phyloP scores from a whole-genome alignment of 2,797 vertebrate genomes.

The Enoplosus armatus region DNA sequence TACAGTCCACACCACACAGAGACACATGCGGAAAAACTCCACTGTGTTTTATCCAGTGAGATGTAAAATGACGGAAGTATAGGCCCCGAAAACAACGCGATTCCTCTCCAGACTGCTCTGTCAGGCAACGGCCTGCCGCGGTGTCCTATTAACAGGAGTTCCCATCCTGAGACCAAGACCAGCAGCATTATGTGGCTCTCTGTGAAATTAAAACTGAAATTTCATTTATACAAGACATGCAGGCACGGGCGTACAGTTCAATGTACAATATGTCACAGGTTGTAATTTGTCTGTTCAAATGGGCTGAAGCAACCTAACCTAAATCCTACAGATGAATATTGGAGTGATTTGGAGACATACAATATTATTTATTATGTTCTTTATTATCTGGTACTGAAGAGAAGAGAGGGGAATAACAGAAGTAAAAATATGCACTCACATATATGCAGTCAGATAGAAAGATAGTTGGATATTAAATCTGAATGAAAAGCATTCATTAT shows the following conservation, averaged over 20 bases:
- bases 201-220: not conserved
- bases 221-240: not conserved
- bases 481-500: not conserved
- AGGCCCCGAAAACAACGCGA: constrained; percentile 75
- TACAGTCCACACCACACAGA: not conserved
- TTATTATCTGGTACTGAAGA: not conserved
- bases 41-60: constrained; percentile 37
- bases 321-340: not conserved
- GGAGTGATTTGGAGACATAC: not conserved
- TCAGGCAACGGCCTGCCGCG: constrained; percentile 46
- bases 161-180: not conserved
- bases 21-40: not conserved
- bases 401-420: not conserved
- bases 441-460: not conserved
- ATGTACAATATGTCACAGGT: not conserved
- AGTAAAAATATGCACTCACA: not conserved
- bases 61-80: constrained; percentile 77
- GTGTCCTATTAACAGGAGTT: constrained; percentile 15
- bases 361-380: not conserved
- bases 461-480: not conserved
- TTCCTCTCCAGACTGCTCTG: constrained; percentile 60
- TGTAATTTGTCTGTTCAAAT: not conserved
- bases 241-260: not conserved
- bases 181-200: not conserved
- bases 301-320: not conserved